phyloP scores from a whole-genome alignment of 1,140 invertebrate genomes.

The Neuroterus valhalla region DNA sequence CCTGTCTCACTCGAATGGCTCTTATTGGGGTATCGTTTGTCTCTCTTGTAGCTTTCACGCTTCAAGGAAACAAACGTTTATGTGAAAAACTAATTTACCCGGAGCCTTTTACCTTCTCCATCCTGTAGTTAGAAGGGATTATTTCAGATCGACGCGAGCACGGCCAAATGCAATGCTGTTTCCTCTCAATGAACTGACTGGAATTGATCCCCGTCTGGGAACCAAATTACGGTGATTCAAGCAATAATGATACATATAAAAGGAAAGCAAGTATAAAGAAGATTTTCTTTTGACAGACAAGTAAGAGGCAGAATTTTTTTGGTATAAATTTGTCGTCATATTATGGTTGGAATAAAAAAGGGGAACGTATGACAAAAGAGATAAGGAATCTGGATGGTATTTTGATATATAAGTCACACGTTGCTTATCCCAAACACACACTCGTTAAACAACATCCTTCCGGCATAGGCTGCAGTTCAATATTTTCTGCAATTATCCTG shows the following conservation, averaged over 20 bases:
- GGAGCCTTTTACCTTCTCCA: conserved; percentile 32
- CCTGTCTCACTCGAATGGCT: conserved; percentile 15
- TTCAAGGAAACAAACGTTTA: conserved; percentile 54
- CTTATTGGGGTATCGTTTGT: conserved; percentile 35
- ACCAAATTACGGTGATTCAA: conserved; percentile 42
- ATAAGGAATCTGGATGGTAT: no score
- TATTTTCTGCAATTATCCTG: no score
- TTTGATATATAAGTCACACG: no score
- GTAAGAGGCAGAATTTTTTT: no score
- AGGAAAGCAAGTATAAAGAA: conserved; percentile 37
- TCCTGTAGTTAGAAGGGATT: conserved; percentile 48
- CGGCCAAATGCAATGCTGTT: conserved; percentile 38
- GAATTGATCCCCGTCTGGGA: conserved; percentile 49
- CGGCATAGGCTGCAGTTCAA: no score
- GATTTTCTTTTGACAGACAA: conserved; percentile 2
- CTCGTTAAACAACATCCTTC: no score
- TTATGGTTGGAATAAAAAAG: no score
- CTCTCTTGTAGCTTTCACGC: conserved; percentile 33
- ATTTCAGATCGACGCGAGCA: conserved; percentile 34
- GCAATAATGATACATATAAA: conserved; percentile 30
- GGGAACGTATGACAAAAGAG: no score
- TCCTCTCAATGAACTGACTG: conserved; percentile 32
- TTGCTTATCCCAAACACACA: no score
- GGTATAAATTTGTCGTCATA: no score
- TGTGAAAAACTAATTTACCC: conserved; percentile 56